Percentiles rank a stretch among this genome's conserved stretches.
Conservation (phyloP, 35 echinoderm and acorn worm genomes). For the Acanthaster planci region DNA sequence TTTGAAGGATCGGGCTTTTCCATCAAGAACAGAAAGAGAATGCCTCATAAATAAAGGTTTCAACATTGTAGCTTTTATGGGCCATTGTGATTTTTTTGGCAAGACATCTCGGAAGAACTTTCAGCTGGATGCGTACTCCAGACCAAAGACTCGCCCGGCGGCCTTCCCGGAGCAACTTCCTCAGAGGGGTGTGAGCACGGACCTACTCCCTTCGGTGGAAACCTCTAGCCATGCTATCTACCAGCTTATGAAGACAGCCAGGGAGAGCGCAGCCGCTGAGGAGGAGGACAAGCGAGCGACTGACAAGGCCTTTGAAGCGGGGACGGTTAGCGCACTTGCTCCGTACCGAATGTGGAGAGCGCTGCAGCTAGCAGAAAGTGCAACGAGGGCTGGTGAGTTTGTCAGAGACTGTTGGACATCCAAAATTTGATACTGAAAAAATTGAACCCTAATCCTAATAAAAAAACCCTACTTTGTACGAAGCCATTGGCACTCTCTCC, state of each 20-base stretch:
- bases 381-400: constrained; percentile 14
- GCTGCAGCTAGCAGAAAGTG: constrained; percentile 48
- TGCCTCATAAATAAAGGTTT: too few relatives aligned
- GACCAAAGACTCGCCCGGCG: not conserved
- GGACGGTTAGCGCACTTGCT: constrained; percentile 25
- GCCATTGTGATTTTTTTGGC: not conserved
- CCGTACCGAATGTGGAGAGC: constrained; percentile 85
- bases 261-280: not conserved
- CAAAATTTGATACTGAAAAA: not conserved
- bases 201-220: not conserved
- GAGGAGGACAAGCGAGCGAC: not conserved
- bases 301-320: not conserved
- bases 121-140: not conserved
- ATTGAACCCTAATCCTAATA: too few relatives aligned
- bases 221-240: not conserved
- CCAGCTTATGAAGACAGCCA: constrained; percentile 42
- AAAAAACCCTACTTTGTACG: too few relatives aligned
- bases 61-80: not conserved
- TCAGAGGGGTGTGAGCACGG: not conserved
- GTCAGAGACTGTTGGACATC: not conserved
- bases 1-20: too few relatives aligned
- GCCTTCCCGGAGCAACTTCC: not conserved
- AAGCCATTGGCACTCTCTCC: too few relatives aligned
- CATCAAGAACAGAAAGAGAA: too few relatives aligned
- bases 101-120: constrained; percentile 43